Conservation (phyloP, 2,888 invertebrate genomes). For the Drosophila colorata region DNA sequence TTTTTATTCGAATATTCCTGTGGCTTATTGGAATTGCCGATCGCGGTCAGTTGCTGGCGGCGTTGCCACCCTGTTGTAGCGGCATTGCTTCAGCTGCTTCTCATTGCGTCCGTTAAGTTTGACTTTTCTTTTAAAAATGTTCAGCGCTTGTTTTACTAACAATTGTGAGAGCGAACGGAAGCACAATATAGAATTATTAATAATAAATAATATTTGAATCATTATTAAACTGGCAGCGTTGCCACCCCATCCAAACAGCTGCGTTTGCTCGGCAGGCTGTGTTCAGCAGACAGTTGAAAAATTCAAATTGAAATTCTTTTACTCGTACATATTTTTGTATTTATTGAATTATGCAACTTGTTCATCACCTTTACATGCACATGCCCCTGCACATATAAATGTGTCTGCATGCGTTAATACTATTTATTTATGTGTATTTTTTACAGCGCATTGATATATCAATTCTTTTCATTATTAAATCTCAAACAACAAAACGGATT, state of each 20-base stretch:
- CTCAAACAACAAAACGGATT: conserved; percentile 58
- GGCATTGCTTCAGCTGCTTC: too few relatives aligned
- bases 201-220: too few relatives aligned
- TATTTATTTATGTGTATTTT: conserved; percentile 68
- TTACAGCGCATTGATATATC: conserved; percentile 80
- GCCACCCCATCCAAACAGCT: not conserved
- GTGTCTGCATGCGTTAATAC: conserved; percentile 65
- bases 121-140: too few relatives aligned
- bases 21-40: too few relatives aligned
- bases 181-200: conserved; percentile 7
- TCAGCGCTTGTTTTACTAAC: too few relatives aligned
- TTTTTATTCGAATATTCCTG: too few relatives aligned
- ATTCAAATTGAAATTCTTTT: not conserved
- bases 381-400: conserved; percentile 42
- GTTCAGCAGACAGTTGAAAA: conserved; percentile 7
- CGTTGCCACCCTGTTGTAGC: too few relatives aligned
- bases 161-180: too few relatives aligned
- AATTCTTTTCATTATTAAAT: conserved; percentile 36
- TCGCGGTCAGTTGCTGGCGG: too few relatives aligned
- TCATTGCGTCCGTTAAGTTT: too few relatives aligned
- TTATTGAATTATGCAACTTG: conserved; percentile 73
- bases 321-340: conserved; percentile 64
- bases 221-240: conserved; percentile 12
- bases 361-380: conserved; percentile 68
- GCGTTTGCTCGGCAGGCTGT: conserved; percentile 3